Conservation (phyloP, 2,113 vertebrate genomes). For the Mastomys natalensis region DNA sequence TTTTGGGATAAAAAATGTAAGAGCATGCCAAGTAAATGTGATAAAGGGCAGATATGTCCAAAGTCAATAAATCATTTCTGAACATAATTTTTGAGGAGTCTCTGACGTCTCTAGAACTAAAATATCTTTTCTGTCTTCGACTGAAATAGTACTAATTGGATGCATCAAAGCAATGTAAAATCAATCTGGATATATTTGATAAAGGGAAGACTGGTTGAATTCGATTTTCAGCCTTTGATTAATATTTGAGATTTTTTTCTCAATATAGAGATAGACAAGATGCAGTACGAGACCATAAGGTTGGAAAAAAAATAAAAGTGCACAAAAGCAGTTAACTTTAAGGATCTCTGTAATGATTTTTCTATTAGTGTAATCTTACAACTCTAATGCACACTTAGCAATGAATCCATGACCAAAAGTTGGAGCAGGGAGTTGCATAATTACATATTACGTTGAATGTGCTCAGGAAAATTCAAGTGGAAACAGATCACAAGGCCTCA, state of each 20-base stretch:
- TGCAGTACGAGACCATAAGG: slow-evolving; percentile 28
- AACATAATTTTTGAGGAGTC: slow-evolving; percentile 40
- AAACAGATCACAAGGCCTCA: slow-evolving; percentile 73
- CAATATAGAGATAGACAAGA: slow-evolving; percentile 56
- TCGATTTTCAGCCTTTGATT: slow-evolving; percentile 69
- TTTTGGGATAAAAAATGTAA: slow-evolving; percentile 50
- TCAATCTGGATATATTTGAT: slow-evolving; percentile 59
- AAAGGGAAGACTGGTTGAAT: slow-evolving; percentile 52
- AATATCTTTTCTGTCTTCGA: slow-evolving; percentile 67
- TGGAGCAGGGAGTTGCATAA: slow-evolving; percentile 68
- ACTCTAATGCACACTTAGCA: slow-evolving; percentile 58
- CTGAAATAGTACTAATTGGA: slow-evolving; percentile 67
- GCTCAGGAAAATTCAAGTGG: slow-evolving; percentile 69
- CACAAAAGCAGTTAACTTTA: slow-evolving; percentile 64
- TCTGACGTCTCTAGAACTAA: slow-evolving; percentile 50
- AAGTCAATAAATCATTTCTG: slow-evolving; percentile 66
- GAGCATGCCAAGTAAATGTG: slow-evolving; percentile 55
- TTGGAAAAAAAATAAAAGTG: slow-evolving; percentile 52
- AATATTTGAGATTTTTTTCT: slow-evolving; percentile 60
- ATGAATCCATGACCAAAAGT: slow-evolving; percentile 54
- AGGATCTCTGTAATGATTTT: slow-evolving; percentile 62
- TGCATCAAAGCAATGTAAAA: slow-evolving; percentile 68
- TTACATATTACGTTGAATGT: slow-evolving; percentile 61
- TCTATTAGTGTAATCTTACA: slow-evolving; percentile 68
- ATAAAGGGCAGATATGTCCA: slow-evolving; percentile 61